Base-by-base conservation (phyloP, 2,888 invertebrate genomes). In the Latrodectus hesperus region DNA sequence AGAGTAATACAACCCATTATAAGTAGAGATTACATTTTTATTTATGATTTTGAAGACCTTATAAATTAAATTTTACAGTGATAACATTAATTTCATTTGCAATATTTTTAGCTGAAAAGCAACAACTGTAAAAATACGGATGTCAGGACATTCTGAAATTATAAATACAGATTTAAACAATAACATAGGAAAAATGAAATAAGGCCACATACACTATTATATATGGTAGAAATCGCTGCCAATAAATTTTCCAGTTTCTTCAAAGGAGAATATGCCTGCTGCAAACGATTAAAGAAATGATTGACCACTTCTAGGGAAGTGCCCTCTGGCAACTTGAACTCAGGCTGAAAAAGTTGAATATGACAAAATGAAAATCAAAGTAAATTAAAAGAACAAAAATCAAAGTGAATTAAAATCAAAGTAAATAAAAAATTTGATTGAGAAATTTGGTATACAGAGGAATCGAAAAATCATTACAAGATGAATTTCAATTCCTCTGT, bases 241-340 rank as follows among this genome's bases (percentile, higher is more conserved):
- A 98, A 94, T 84, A 99, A 94, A 91, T 96, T 95, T 92, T 99
- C 98, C 89, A 99, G 93, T 92, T 99, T 99, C 91, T 98, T 97
- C 90, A 98, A 93, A 0, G 98, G 98, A 52, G 98, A 96, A 92
- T 98, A 98, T 49, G 97, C 96, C 91, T 95, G 95, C 93, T 98
- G 98, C 93, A 98, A 95, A 90, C 95, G 95, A 89, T 95, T 94
- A 91, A 98, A 94, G 92, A 96, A 91, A 78, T 92, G 90, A 76
- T 92, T 95, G 91, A 98, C 97, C 89, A 95, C 94, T 78, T 95
- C 95, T 92, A 98, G 93, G 74, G 95, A 95, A 17, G 94, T 93
- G 76, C 95, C 94, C 16, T 96, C 95, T 55, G 97, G 97, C 79
- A 96, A 95, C 90, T 95, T 94, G 22, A 91, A 89, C 60, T 90